phyloP scores from a whole-genome alignment of 2,888 invertebrate species.

The Pammene aurita region DNA sequence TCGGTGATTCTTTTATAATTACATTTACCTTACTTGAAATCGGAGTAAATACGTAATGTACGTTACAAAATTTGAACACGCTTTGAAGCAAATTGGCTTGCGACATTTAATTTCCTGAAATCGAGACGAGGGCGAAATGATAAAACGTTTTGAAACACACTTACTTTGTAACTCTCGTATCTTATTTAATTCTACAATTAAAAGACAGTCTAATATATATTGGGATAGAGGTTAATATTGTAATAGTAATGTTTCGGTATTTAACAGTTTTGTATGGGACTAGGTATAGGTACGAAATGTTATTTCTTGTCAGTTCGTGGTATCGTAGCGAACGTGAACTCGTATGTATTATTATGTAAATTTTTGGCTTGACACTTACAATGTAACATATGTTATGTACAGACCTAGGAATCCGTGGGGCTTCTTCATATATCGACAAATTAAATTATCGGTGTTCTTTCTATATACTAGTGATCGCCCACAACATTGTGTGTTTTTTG shows the following conservation, averaged over 20 bases:
- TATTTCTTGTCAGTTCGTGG: background rate
- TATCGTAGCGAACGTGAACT: background rate
- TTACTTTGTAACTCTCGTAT: background rate
- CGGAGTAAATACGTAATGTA: background rate
- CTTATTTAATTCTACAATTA: background rate
- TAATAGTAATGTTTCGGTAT: background rate
- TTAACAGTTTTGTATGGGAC: background rate
- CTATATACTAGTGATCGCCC: no score
- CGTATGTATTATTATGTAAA: no score
- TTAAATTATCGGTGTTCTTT: no score
- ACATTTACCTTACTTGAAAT: no score
- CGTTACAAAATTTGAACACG: slow-evolving; percentile 22
- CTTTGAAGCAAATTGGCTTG: slow-evolving; percentile 22
- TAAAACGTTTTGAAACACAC: slow-evolving; percentile 2
- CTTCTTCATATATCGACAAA: no score
- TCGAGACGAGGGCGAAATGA: slow-evolving; percentile 19
- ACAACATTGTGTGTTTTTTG: no score
- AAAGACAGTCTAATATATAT: background rate
- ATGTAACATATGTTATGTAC: no score
- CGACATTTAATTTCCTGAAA: slow-evolving; percentile 39
- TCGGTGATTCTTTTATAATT: no score
- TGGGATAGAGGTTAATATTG: background rate
- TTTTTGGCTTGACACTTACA: no score
- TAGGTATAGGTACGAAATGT: background rate
- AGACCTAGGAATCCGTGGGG: no score